Conservation (phyloP, 2,888 invertebrate species). For the Leptinotarsa rubiginosa region DNA sequence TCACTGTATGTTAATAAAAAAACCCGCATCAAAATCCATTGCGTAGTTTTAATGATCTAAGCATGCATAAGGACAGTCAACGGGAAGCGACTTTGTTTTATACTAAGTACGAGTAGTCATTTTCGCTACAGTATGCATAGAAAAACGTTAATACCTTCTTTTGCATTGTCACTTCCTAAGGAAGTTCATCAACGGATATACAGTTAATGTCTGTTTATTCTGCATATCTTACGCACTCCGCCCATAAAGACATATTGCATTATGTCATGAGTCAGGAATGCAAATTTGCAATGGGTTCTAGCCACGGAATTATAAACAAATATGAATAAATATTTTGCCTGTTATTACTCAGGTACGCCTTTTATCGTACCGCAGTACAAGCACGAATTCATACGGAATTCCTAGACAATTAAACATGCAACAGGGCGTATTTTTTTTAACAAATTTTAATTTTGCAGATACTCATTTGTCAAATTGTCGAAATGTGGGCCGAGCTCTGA, state of each 20-base stretch:
- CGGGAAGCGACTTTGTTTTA: no score
- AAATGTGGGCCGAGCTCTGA: no score
- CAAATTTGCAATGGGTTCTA: conserved; percentile 10
- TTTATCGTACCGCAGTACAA: not conserved
- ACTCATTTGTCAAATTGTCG: no score
- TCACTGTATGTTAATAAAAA: no score
- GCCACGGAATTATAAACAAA: conserved; percentile 5
- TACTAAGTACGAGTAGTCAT: not conserved
- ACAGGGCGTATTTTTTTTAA: no score
- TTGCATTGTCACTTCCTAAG: conserved; percentile 15
- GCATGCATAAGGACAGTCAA: no score
- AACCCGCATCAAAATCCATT: no score
- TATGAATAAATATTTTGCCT: conserved; percentile 8
- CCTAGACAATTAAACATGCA: not conserved
- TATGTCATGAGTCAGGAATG: conserved; percentile 15
- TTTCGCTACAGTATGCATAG: not conserved
- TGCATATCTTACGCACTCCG: conserved; percentile 14
- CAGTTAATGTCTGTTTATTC: conserved; percentile 17
- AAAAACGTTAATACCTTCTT: not conserved
- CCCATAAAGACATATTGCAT: conserved; percentile 7
- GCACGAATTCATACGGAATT: conserved; percentile 12
- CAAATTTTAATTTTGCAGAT: no score
- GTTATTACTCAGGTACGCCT: conserved; percentile 9
- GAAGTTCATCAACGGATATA: conserved; percentile 10
- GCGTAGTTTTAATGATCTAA: no score